Base-by-base conservation (phyloP, 1,140 invertebrate species). In the Tetramorium simillimum region DNA sequence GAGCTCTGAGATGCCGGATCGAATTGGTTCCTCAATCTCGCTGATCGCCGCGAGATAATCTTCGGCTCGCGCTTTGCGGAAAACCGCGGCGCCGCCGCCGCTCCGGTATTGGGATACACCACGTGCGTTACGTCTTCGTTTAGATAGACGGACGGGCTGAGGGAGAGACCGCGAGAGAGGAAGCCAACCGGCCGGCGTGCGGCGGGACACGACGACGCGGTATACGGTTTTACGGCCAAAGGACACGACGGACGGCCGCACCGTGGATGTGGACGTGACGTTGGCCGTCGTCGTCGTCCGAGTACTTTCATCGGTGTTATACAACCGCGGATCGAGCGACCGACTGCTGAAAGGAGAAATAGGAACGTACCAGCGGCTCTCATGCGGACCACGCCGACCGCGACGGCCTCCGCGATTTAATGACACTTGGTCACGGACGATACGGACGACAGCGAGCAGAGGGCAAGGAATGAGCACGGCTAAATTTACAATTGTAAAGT, bases 261-360 rank as follows among this genome's bases (percentile, higher is more conserved):
- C 58, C 28, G 73, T 75, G 89, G 40, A 88, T 63, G 75, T 73
- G 62, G 53, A 90, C 77, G 87, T 90, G 85, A 86, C 85, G 88
- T 88, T 84, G 85, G 70, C 58, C 80, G 86, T 88, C 80, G 82
- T 58, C 80, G 86, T 88, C 80, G 82, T 33, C 33, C 33, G 91
- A 92, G 93, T 91, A 94, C 92, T 93, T 93, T 92, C 92, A 92
- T 93, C 93, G 91, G 88, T 92, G 93, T 93, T 94, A 94, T 93
- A 93, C 93, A 93, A 93, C 91, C 91, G 91, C 89, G 87, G 87
- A 93, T 91, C 88, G 88, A 92, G 81, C 90, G 88, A 90, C 63
- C 86, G 89, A 89, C 86, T 87, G 87, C 90, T 91, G 88, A 91
- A 92, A 93, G 88, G 91, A 93, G 93, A 93, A 94, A 94, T 92